phyloP scores from a whole-genome alignment of 2,113 vertebrate species.

The Boulengeromyrus knoepffleri region DNA sequence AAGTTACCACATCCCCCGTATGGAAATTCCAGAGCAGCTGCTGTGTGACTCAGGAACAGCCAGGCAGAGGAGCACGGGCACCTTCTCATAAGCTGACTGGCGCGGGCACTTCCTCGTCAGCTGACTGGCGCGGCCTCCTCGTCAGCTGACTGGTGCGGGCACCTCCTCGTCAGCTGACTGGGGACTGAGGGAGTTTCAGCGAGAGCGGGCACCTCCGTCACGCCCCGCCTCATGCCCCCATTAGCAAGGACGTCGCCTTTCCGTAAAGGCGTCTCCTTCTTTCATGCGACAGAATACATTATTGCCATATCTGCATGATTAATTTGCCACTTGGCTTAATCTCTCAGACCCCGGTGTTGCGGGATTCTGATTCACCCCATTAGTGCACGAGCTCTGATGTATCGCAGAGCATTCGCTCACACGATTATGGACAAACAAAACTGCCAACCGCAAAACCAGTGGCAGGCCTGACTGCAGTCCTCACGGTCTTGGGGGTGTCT shows the following conservation, averaged over 20 bases:
- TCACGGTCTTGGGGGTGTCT: not conserved
- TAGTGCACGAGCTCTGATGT: not conserved
- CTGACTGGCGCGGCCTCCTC: too few relatives aligned
- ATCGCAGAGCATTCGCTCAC: not conserved
- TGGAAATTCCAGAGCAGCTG: not conserved
- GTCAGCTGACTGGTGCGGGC: too few relatives aligned
- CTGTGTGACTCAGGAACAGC: not conserved
- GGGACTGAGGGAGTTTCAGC: not conserved
- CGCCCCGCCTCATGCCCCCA: constrained; percentile 15
- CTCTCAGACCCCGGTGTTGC: constrained; percentile 18
- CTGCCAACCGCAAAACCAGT: not conserved
- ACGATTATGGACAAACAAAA: not conserved
- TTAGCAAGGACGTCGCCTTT: constrained; percentile 20
- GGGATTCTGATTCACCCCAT: constrained; percentile 23
- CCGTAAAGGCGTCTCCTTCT: constrained; percentile 8
- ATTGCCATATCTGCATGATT: constrained; percentile 29
- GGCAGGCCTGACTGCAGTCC: not conserved
- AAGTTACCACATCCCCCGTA: not conserved
- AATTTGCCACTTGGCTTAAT: constrained; percentile 33
- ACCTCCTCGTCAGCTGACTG: too few relatives aligned
- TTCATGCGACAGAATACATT: constrained; percentile 26
- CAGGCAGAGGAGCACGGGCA: not conserved
- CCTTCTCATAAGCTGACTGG: not conserved
- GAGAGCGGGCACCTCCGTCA: not conserved
- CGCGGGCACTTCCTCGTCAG: too few relatives aligned